Base-by-base conservation (phyloP, 30 jellyfish, hydroid and myxozoan genomes). In the Nemopilema nomurai region DNA sequence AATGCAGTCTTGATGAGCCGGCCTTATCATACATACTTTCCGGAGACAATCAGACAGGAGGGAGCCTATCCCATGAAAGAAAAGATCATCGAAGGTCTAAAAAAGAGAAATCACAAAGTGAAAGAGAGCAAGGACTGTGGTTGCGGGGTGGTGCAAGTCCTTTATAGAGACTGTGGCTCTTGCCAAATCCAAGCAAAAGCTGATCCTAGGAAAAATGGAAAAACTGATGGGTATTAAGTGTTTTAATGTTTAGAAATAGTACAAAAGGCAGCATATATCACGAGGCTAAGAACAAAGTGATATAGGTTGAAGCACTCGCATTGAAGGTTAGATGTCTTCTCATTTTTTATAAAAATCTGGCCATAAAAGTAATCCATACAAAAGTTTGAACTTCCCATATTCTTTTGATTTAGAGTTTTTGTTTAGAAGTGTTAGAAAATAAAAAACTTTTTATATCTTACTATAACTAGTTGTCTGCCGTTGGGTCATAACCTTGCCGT, bases 201-300 rank as follows among this genome's bases (percentile, higher is more conserved):
- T 71, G 98, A 93, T 66, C 97, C 97, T 1, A 73, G 98, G 53
- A 93, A 93, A 71, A 51, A 93, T 9, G 98, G 97, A 7, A 49
- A 52, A 52, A 57, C 97, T 9, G 98, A 64, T 50, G 98, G 98
- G 16, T 92, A 85, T 68, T 92, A 92, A 65, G 57, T 41, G 9
- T 41, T 41, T 41, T 3, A 41, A 13, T 41, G 57, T 13, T 41
- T 41, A 3, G 6, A 41, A 41, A 41, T 41, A 41, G 9, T 3
- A 13, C 6, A 41, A 41, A 41, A 41, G 57, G 13, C 57, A 13
- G 6, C 57, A 41, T 41, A n/a, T n/a, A n/a, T n/a, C n/a, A n/a
- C n/a, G n/a, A n/a, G n/a, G n/a, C n/a, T n/a, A n/a, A n/a, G n/a
- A n/a, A n/a, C n/a, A n/a, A n/a, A n/a, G n/a, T n/a, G n/a, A n/a